These are phyloP conservation scores for Drosophila santomea DNA, from an alignment of 1,140 invertebrate species.

Conservation along the genomic window DNA sequence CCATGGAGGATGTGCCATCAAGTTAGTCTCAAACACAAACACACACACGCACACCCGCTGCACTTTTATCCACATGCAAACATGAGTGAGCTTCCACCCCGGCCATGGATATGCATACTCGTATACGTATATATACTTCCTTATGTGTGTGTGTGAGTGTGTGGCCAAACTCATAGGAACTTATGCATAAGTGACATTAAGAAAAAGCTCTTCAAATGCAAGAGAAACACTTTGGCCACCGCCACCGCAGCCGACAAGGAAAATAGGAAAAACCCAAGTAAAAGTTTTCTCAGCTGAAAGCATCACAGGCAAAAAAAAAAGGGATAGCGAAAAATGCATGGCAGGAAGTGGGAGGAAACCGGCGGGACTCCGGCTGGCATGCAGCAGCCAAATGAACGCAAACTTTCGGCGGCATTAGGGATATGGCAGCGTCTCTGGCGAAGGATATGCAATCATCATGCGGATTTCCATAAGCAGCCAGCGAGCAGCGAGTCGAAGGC, in stretches of 20 bases:
- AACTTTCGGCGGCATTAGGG: constrained; percentile 80
- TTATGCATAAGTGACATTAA: constrained; percentile 84
- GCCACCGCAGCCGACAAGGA: constrained; percentile 55
- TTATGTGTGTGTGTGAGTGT: constrained; percentile 28
- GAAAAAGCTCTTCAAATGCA: constrained; percentile 84
- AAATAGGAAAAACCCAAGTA: constrained; percentile 70
- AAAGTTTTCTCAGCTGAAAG: constrained; percentile 78
- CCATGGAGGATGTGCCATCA: constrained; percentile 83
- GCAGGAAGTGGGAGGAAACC: constrained; percentile 24
- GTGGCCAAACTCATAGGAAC: constrained; percentile 79
- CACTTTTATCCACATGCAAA: constrained; percentile 76
- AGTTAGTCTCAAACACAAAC: constrained; percentile 81
- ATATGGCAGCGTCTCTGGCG: constrained; percentile 72
- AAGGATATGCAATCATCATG: constrained; percentile 84
- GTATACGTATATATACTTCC: constrained; percentile 14
- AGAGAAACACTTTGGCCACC: constrained; percentile 80
- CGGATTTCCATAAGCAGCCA: constrained; percentile 83
- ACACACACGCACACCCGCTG: constrained; percentile 47
- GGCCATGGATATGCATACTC: constrained; percentile 50
- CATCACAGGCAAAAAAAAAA: constrained; percentile 19
- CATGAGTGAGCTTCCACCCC: constrained; percentile 55
- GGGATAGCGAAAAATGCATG: constrained; percentile 19
- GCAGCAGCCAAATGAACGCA: constrained; percentile 78
- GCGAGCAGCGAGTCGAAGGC: constrained; percentile 55
- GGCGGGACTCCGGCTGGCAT: constrained; percentile 37